Evolutionary conservation across 2,113 vertebrate genomes (phyloP), one percentile per base, ranked within the genome.

Genomic region (Dasyornis broadbenti): DNA sequence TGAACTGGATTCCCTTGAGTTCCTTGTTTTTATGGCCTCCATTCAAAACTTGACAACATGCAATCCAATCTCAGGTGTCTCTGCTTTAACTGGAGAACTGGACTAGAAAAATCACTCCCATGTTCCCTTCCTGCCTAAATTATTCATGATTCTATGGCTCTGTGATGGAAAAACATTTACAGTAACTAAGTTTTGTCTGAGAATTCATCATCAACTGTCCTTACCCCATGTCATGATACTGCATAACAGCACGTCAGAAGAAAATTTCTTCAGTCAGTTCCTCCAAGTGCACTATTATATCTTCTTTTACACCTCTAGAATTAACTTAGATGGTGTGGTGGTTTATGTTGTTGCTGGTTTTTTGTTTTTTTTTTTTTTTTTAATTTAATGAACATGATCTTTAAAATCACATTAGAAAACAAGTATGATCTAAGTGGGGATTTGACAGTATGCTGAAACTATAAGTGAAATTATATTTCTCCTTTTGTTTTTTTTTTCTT

Each of bases 31-130:
- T 31, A 42, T 56, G 64, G 13, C 6, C 19, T 82, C 14, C 7
- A 19, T 64, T 71, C 39, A 57, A 73, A 52, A 65, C 28, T 7
- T 39, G 10, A 56, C 3, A 61, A 30, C 10, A 23, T 60, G 12
- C 3, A 27, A 37, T 40, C 26, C 27, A 56, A 4, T 33, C 4
- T 2, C 4, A 4, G 3, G 42, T 57, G 1, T 72, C 6, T 31
- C 27, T 66, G 11, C 24, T 88, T 73, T 57, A 17, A 44, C 16
- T 33, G n/a, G 14, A 61, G 21, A 33, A 66, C 10, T 27, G 14
- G 6, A 57, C 28, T 27, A 44, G 57, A 53, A 57, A 47, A 76
- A 77, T 15, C 7, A 49, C 9, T 57, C 15, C 31, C 4, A n/a
- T 9, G 4, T 50, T 68, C 19, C 9, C 15, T 73, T 79, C 33